A percentile compares a stretch with the other conserved stretches of the same genome.
Evolutionary conservation across 2,113 vertebrate species (phyloP).

Genomic region (Cryptoleucopteryx plumbea): DNA sequence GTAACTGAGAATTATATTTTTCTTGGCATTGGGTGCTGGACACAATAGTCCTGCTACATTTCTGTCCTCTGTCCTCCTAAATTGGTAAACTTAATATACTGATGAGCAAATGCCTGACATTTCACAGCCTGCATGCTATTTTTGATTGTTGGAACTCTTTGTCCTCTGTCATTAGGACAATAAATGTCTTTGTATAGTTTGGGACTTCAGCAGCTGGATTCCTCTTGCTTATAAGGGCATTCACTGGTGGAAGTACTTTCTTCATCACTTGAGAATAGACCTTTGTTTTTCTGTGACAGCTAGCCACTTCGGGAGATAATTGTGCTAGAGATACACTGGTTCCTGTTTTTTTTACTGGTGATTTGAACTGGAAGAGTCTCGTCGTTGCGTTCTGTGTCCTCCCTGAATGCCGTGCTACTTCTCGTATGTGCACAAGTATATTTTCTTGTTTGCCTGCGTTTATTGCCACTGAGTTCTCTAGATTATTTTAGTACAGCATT

Average conservation of each 20-base stretch:
- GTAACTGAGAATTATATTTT: neutral
- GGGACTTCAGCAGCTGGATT: conserved; percentile 32
- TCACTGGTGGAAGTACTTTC: conserved; percentile 12
- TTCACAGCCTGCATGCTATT: conserved; percentile 12
- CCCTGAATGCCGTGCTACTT: neutral
- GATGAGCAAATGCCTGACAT: conserved; percentile 13
- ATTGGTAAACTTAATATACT: conserved; percentile 24
- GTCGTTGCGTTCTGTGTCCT: neutral
- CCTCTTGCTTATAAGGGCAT: conserved; percentile 56
- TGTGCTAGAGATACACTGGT: neutral
- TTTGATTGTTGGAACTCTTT: conserved; percentile 31
- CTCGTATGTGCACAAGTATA: neutral
- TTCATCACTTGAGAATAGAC: neutral
- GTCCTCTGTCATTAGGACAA: conserved; percentile 18
- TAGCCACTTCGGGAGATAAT: neutral
- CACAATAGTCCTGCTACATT: neutral
- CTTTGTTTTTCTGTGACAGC: neutral
- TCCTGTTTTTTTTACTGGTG: neutral
- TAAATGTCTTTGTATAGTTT: conserved; percentile 25
- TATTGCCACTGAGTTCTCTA: neutral
- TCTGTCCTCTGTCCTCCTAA: conserved; percentile 8
- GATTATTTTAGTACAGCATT: neutral
- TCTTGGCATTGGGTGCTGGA: neutral
- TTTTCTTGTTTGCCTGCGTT: neutral
- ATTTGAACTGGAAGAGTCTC: neutral